Percentiles rank a stretch among this genome's conserved stretches.
phyloP scores from a whole-genome alignment of 2,113 vertebrate genomes.

The Cyanistes caeruleus region DNA sequence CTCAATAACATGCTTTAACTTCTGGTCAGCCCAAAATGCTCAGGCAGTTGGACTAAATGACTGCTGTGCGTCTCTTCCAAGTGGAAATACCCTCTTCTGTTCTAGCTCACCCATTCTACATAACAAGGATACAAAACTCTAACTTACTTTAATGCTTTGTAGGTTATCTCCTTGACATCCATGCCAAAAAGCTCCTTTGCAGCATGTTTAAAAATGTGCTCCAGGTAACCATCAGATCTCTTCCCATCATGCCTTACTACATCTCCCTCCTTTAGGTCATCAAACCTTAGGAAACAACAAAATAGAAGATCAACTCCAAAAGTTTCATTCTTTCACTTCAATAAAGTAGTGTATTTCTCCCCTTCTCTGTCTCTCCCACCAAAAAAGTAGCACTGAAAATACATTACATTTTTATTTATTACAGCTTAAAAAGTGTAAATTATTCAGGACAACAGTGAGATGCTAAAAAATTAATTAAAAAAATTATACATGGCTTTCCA shows the following conservation, averaged over 20 bases:
- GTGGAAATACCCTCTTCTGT: neutral
- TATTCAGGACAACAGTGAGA: neutral
- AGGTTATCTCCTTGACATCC: slow-evolving; percentile 87
- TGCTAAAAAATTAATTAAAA: neutral
- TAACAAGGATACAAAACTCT: neutral
- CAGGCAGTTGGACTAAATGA: neutral
- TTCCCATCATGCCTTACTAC: slow-evolving; percentile 82
- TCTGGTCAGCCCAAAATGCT: neutral
- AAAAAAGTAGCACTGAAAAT: neutral
- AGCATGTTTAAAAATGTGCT: slow-evolving; percentile 88
- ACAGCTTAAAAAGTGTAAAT: neutral
- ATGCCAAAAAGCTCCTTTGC: slow-evolving; percentile 90
- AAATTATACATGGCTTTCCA: neutral
- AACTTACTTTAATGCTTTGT: slow-evolving; percentile 85
- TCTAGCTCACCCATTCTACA: neutral
- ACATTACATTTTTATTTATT: neutral
- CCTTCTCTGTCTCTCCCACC: neutral
- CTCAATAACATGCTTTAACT: neutral
- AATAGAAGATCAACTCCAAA: neutral
- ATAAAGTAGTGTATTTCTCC: neutral
- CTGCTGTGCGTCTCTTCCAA: neutral
- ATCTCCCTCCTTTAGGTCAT: slow-evolving; percentile 70
- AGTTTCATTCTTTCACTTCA: neutral
- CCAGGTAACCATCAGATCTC: slow-evolving; percentile 88
- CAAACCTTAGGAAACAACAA: slow-evolving; percentile 76